Percentiles rank a stretch among this genome's conserved stretches.
Conservation (phyloP, 2,113 vertebrate species). For the Illadopsis cleaveri region DNA sequence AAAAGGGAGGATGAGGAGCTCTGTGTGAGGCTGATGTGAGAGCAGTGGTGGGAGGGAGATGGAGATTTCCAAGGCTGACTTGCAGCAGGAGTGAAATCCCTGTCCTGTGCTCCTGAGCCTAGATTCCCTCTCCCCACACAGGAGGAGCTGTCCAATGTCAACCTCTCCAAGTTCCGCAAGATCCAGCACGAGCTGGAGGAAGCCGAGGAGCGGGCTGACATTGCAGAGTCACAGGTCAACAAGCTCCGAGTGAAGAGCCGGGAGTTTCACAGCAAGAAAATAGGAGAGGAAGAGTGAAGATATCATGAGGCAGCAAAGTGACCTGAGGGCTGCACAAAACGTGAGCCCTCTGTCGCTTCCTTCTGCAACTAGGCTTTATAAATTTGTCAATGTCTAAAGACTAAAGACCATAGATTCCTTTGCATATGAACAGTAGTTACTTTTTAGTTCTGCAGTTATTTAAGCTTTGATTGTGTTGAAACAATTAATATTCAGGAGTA, state of each 20-base stretch:
- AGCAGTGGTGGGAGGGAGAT: background rate
- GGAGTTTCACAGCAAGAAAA: background rate
- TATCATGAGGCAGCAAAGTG: background rate
- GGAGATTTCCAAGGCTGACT: background rate
- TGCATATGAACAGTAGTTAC: background rate
- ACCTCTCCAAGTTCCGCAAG: conserved; percentile 70
- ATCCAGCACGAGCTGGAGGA: conserved; percentile 82
- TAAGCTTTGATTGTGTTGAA: background rate
- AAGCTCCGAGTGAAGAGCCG: conserved; percentile 37
- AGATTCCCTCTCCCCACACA: background rate
- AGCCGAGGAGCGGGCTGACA: conserved; percentile 80
- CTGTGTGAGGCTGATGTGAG: background rate
- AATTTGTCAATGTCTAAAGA: background rate
- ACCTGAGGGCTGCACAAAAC: background rate
- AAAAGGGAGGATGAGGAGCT: background rate
- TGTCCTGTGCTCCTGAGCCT: background rate
- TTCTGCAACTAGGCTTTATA: background rate
- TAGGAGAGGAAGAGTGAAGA: background rate
- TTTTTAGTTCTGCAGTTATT: background rate
- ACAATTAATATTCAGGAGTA: background rate
- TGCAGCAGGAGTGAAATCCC: background rate
- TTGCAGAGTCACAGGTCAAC: conserved; percentile 82
- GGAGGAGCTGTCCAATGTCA: conserved; percentile 82
- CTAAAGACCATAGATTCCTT: background rate
- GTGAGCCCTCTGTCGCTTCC: background rate